Percentiles rank a stretch among this genome's conserved stretches.
Evolutionary conservation across 2,888 invertebrate species (phyloP).

Genomic region (Teleiodes luculella): DNA sequence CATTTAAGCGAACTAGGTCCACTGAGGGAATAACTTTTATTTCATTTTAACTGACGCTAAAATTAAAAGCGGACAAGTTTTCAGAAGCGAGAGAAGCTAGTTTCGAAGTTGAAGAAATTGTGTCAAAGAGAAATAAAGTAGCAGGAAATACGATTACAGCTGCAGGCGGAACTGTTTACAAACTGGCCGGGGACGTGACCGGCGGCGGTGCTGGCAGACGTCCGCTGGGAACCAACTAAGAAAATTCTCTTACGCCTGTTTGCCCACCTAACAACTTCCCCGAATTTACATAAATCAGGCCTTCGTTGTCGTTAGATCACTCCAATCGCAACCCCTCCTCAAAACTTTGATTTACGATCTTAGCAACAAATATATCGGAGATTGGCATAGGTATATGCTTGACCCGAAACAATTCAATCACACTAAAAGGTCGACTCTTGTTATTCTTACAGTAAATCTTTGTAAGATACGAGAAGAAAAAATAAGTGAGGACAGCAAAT

Average conservation of each 20-base stretch:
- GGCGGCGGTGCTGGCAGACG: conserved; percentile 15
- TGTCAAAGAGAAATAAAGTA: conserved; percentile 62
- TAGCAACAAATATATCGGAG: conserved; percentile 10
- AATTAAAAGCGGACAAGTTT: conserved; percentile 7
- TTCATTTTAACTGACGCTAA: conserved; percentile 1
- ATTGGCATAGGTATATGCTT: conserved; percentile 1
- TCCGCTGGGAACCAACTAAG: conserved; percentile 35
- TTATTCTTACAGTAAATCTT: neutral
- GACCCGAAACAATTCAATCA: conserved; percentile 2
- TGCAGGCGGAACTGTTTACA: conserved; percentile 57
- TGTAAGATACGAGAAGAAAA: neutral
- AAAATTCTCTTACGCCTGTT: conserved; percentile 42
- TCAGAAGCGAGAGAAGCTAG: neutral
- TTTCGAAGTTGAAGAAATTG: conserved; percentile 27
- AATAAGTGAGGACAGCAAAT: conserved; percentile 4
- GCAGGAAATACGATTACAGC: conserved; percentile 58
- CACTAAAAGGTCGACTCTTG: conserved; percentile 2
- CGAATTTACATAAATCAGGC: conserved; percentile 40
- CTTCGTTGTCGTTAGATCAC: conserved; percentile 22
- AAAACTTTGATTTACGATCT: conserved; percentile 13
- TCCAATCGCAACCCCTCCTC: conserved; percentile 18
- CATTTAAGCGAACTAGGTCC: conserved; percentile 1
- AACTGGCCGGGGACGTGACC: conserved; percentile 52
- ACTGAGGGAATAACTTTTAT: neutral
- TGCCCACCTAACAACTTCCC: conserved; percentile 41